Percentiles rank a stretch among this genome's conserved stretches.
phyloP scores from a whole-genome alignment of 2,888 invertebrate species.

The Ptilodon capucinus region DNA sequence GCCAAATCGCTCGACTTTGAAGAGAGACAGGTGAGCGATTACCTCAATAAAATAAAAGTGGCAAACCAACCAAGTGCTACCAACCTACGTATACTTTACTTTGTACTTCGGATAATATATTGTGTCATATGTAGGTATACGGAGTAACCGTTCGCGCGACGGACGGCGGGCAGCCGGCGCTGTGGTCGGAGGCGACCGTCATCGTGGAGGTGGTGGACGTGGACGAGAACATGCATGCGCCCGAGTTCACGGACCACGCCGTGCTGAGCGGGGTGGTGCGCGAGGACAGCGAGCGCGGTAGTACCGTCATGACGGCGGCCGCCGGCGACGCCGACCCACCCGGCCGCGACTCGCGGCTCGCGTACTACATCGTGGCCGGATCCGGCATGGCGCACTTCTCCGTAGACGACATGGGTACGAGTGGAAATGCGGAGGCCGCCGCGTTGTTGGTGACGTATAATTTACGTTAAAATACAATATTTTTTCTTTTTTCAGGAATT shows the following conservation, averaged over 20 bases:
- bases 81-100: no score
- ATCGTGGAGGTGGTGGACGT: constrained; percentile 95
- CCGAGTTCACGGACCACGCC: constrained; percentile 89
- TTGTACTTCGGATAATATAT: not conserved
- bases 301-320: constrained; percentile 88
- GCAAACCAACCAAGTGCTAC: no score
- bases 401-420: constrained; percentile 93
- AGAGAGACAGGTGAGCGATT: constrained; percentile 84
- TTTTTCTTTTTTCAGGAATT: constrained; percentile 77
- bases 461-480: no score
- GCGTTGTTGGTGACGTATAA: no score
- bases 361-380: constrained; percentile 94
- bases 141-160: constrained; percentile 92
- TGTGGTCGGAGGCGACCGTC: constrained; percentile 90
- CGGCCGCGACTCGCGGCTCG: constrained; percentile 90
- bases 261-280: constrained; percentile 88
- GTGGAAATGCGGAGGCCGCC: no score
- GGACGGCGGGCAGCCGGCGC: constrained; percentile 92
- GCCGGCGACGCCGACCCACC: constrained; percentile 92
- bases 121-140: constrained; percentile 83
- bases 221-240: constrained; percentile 94
- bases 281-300: constrained; percentile 91
- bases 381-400: constrained; percentile 96
- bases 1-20: constrained; percentile 92
- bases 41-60: not conserved